phyloP scores from a whole-genome alignment of 2,113 vertebrate genomes.

The Leptobrachium leishanense region DNA sequence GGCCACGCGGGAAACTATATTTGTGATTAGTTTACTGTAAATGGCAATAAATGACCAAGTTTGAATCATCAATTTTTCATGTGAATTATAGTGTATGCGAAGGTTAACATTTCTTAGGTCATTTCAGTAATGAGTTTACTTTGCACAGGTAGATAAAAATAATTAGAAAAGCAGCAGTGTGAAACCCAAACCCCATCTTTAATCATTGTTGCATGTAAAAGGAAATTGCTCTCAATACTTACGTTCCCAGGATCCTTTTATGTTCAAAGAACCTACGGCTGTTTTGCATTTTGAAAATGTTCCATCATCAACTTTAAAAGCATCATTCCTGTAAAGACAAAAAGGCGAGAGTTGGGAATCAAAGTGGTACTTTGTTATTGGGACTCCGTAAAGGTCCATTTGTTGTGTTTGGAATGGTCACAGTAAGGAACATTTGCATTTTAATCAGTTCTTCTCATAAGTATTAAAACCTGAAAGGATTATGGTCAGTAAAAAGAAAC shows the following conservation, averaged over 20 bases:
- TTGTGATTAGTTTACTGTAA: slow-evolving; percentile 32
- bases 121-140: slow-evolving; percentile 43
- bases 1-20: not conserved
- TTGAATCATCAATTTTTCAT: slow-evolving; percentile 25
- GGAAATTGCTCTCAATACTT: slow-evolving; percentile 44
- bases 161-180: slow-evolving; percentile 42
- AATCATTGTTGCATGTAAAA: slow-evolving; percentile 48
- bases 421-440: slow-evolving; percentile 31
- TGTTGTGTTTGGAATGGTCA: slow-evolving; percentile 21
- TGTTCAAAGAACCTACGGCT: slow-evolving; percentile 27
- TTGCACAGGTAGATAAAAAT: slow-evolving; percentile 37
- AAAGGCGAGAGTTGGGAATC: slow-evolving; percentile 21
- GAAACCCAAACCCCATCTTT: slow-evolving; percentile 36
- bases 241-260: slow-evolving; percentile 44
- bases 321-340: slow-evolving; percentile 43
- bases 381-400: slow-evolving; percentile 12
- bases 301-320: slow-evolving; percentile 47
- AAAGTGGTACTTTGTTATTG: slow-evolving; percentile 35
- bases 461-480: slow-evolving; percentile 16
- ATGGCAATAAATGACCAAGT: slow-evolving; percentile 1
- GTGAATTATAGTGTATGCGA: slow-evolving; percentile 33
- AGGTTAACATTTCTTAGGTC: slow-evolving; percentile 45
- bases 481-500: slow-evolving; percentile 14
- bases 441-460: slow-evolving; percentile 38
- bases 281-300: slow-evolving; percentile 46